Conservation (phyloP, 2,797 vertebrate species). For the Lerista edwardsae region DNA sequence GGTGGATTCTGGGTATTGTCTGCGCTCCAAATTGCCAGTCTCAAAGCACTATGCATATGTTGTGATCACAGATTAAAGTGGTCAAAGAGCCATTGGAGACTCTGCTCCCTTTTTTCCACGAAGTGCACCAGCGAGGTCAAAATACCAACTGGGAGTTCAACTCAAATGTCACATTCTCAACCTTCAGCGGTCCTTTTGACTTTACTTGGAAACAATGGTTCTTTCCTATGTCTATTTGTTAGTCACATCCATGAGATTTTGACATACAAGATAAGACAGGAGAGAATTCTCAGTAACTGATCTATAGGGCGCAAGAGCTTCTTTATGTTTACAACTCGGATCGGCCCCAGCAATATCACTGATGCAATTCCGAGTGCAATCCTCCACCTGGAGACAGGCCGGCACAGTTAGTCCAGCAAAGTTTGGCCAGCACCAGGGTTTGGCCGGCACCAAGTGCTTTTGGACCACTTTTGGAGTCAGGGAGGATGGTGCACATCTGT, state of each 20-base stretch:
- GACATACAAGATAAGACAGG: background rate
- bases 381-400: too few relatives aligned
- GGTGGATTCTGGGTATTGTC: background rate
- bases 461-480: too few relatives aligned
- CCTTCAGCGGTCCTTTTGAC: background rate
- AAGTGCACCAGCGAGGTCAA: background rate
- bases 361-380: too few relatives aligned
- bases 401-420: too few relatives aligned
- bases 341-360: too few relatives aligned
- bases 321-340: too few relatives aligned
- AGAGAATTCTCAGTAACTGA: background rate
- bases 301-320: too few relatives aligned
- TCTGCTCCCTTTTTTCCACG: background rate
- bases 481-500: too few relatives aligned
- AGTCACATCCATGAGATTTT: background rate
- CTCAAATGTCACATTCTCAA: background rate
- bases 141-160: background rate
- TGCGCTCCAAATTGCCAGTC: constrained; percentile 3
- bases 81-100: background rate
- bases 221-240: background rate
- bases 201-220: background rate
- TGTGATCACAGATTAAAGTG: constrained; percentile 7
- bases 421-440: too few relatives aligned
- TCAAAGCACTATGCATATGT: background rate
- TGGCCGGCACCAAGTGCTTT: too few relatives aligned